Conservation (phyloP, 2,113 vertebrate genomes). For the Calyptommatus sinebrachiatus region DNA sequence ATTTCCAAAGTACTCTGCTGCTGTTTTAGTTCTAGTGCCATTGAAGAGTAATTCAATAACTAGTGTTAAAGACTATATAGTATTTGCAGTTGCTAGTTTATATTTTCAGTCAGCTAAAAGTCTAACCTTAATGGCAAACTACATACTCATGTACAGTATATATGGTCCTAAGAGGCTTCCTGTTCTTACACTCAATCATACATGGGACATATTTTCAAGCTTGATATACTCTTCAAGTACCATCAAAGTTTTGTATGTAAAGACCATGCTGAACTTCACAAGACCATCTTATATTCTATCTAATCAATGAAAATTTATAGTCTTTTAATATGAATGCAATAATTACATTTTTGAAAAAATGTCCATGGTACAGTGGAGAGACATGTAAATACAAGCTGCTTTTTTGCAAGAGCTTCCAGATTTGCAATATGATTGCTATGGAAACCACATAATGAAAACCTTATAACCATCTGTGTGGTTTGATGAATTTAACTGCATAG, state of each 20-base stretch:
- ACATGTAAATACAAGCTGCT: conserved; percentile 84
- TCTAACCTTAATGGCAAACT: background rate
- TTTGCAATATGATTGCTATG: conserved; percentile 84
- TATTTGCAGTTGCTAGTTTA: background rate
- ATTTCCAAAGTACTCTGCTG: too few relatives aligned
- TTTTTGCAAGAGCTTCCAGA: conserved; percentile 81
- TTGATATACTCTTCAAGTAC: background rate
- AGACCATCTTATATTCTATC: conserved; percentile 24
- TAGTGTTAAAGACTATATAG: background rate
- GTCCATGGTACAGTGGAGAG: conserved; percentile 69
- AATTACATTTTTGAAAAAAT: conserved; percentile 59
- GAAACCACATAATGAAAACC: conserved; percentile 82
- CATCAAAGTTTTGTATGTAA: background rate
- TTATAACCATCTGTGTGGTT: conserved; percentile 79
- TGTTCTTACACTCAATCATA: too few relatives aligned
- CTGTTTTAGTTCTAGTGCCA: too few relatives aligned
- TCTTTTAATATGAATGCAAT: conserved; percentile 73
- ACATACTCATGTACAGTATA: background rate
- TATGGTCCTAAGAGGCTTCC: background rate
- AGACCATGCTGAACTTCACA: background rate
- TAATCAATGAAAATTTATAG: conserved; percentile 66
- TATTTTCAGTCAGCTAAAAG: background rate
- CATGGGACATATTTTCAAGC: too few relatives aligned
- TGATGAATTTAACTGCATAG: conserved; percentile 74
- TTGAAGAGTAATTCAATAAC: background rate